Percentiles rank a stretch among this genome's conserved stretches.
Evolutionary conservation across 2,888 invertebrate genomes (phyloP).

Genomic region (Crocallis elinguaria): DNA sequence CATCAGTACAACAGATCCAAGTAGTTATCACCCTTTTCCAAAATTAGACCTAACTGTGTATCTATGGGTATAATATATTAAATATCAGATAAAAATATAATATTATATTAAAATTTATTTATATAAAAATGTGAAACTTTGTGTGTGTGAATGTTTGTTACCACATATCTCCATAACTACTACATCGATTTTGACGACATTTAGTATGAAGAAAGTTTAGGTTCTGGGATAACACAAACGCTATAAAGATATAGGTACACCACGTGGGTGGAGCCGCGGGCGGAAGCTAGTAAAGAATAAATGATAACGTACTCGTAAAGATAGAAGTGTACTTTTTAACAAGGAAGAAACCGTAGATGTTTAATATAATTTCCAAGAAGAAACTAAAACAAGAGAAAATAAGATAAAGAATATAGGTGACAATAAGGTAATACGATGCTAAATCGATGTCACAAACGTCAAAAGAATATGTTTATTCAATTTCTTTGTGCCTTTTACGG

Average conservation of each 20-base stretch:
- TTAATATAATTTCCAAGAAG: constrained; percentile 31
- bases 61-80: too few species aligned
- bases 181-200: too few species aligned
- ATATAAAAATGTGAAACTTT: too few species aligned
- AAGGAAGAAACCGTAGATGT: constrained; percentile 4
- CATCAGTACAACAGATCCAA: too few species aligned
- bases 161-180: too few species aligned
- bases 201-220: background rate
- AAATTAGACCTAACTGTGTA: too few species aligned
- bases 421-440: constrained; percentile 41
- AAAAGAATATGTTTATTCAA: constrained; percentile 47
- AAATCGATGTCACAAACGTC: constrained; percentile 43
- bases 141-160: too few species aligned
- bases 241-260: constrained; percentile 6
- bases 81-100: too few species aligned
- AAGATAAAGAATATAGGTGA: constrained; percentile 35
- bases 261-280: too few species aligned
- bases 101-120: too few species aligned
- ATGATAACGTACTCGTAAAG: background rate
- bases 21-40: too few species aligned
- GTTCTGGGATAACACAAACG: too few species aligned
- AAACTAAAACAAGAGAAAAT: constrained; percentile 39
- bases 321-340: background rate
- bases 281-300: background rate
- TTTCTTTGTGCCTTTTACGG: constrained; percentile 50